A percentile compares a stretch with the other conserved stretches of the same genome.
Evolutionary conservation across 2,888 invertebrate species (phyloP).

Genomic region (Dyspetes luteomarginatus): DNA sequence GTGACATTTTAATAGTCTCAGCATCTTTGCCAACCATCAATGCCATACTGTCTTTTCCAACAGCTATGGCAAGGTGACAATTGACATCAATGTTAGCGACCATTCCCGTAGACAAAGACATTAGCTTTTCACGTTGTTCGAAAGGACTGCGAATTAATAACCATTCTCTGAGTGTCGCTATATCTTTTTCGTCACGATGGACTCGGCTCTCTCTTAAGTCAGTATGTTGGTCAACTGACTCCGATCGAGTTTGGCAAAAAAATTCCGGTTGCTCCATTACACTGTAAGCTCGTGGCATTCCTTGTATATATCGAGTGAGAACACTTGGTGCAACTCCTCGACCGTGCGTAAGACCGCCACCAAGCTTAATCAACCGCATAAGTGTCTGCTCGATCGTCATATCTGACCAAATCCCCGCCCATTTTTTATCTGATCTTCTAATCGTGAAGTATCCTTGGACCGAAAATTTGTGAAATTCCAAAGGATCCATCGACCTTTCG

Average conservation of each 20-base stretch:
- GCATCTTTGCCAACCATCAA: background rate
- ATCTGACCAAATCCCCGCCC: conserved; percentile 64
- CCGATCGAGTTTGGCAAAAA: background rate
- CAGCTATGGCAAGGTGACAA: background rate
- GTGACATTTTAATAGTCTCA: background rate
- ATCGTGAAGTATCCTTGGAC: conserved; percentile 65
- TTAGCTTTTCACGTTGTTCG: background rate
- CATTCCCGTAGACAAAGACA: background rate
- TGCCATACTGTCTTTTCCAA: background rate
- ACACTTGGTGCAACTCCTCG: conserved; percentile 23
- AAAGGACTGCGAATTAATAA: background rate
- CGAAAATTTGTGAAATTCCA: conserved; percentile 56
- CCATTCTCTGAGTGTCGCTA: background rate
- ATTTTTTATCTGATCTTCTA: conserved; percentile 64
- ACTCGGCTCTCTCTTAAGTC: background rate
- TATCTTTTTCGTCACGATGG: background rate
- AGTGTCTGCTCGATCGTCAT: conserved; percentile 68
- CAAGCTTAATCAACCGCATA: no score
- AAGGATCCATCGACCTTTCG: conserved; percentile 46
- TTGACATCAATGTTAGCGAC: background rate
- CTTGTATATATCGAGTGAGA: background rate
- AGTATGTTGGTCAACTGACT: background rate
- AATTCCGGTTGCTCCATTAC: conserved; percentile 3
- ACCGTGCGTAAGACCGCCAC: conserved; percentile 52
- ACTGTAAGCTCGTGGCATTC: background rate